Evolutionary conservation across 2,888 invertebrate genomes (phyloP), one percentile per base, ranked within the genome.

Genomic region (Cyaniris semiargus): DNA sequence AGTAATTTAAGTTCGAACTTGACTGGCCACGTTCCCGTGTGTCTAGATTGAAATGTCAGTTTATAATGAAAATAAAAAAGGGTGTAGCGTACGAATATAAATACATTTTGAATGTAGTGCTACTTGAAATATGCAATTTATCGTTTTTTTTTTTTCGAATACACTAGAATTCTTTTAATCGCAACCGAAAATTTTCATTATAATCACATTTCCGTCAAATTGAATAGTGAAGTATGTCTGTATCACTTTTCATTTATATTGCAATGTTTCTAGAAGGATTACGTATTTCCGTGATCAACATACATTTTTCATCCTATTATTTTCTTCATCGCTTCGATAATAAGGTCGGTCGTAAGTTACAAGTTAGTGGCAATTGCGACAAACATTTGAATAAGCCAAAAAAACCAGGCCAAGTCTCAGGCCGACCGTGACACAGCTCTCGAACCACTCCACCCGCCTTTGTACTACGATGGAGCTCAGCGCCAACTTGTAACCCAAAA

Each of bases 351-450:
- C 66, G 66, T 66, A 66, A 60, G 60, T 60, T 66, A 27, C 15
- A 66, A 15, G 66, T 66, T 27, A 23, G 27, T 23, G 60, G 13
- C 66, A 66, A 66, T 66, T 31, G 66, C 66, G 66, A 60, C 13
- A 10, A 66, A 66, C 66, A 66, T 66, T 66, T 66, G 27, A 31
- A 27, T 31, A 7, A 31, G 66, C 66, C 66, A 66, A 66, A 66
- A 60, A 66, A 66, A 66, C 18, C 6, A 31, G 66, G 66, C 27
- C 66, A 66, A 66, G 66, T 66, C 27, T 15, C 18, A 18, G 1
- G 66, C 15, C 31, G 66, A 66, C 66, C 66, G 66, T 66, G 66
- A 66, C 66, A 66, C 66, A 18, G 31, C 66, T 66, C 66, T 66
- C 66, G 66, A 66, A 66, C 27, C 15, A 18, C 66, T 66, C 31